Evolutionary conservation across 1,140 invertebrate species (phyloP).

Genomic region (Hermetia illucens): DNA sequence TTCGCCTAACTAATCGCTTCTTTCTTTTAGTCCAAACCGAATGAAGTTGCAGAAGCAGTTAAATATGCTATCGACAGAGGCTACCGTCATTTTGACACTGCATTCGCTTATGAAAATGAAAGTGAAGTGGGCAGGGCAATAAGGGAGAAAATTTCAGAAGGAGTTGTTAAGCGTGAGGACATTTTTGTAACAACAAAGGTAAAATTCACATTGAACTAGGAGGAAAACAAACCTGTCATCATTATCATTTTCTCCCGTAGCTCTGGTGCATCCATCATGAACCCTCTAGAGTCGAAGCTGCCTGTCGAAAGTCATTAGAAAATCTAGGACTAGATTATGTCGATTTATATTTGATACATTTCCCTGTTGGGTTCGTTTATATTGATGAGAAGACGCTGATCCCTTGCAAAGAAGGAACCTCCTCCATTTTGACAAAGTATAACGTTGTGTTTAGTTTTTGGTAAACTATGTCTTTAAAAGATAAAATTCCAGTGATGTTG

Average conservation of each 20-base stretch:
- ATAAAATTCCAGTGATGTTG: too few species aligned
- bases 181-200: conserved; percentile 50
- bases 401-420: conserved; percentile 18
- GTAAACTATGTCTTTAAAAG: conserved; percentile 5
- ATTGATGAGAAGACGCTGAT: conserved; percentile 14
- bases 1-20: too few species aligned
- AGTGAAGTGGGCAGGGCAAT: conserved; percentile 52
- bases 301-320: conserved; percentile 33
- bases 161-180: conserved; percentile 46
- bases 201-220: too few species aligned
- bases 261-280: conserved; percentile 30
- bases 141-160: conserved; percentile 41
- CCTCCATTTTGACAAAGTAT: neutral
- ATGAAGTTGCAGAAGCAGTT: neutral
- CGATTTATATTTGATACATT: conserved; percentile 52
- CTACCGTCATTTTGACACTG: conserved; percentile 68
- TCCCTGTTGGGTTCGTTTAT: conserved; percentile 36
- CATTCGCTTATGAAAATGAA: conserved; percentile 47
- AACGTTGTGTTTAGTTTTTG: too few species aligned
- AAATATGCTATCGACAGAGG: conserved; percentile 47
- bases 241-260: conserved; percentile 13
- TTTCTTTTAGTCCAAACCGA: too few species aligned
- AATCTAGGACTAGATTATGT: conserved; percentile 41
- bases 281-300: conserved; percentile 20
- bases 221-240: too few species aligned